Conservation (phyloP, 2,888 invertebrate species). For the Thecocarcelia acutangulata region DNA sequence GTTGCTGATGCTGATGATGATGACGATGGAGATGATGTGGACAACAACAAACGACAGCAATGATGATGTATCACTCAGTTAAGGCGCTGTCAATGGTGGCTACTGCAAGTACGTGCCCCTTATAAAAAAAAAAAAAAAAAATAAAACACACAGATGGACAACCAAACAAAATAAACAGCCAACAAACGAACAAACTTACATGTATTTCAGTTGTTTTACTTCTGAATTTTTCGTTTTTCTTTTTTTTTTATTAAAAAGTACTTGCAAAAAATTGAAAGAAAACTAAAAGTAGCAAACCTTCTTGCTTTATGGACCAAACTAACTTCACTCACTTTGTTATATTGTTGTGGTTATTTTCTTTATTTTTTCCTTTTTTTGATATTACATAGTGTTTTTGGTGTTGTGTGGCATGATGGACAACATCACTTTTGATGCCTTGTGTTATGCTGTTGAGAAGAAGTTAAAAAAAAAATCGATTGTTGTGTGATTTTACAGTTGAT, state of each 20-base stretch:
- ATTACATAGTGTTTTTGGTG: slow-evolving; percentile 65
- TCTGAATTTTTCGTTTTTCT: slow-evolving; percentile 9
- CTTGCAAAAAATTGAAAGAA: slow-evolving; percentile 31
- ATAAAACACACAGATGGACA: slow-evolving; percentile 61
- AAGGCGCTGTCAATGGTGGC: slow-evolving; percentile 65
- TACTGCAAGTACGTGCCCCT: slow-evolving; percentile 67
- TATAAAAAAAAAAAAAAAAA: slow-evolving; percentile 49
- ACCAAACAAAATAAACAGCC: slow-evolving; percentile 53
- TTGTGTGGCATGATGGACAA: slow-evolving; percentile 71
- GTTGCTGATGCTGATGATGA: slow-evolving; percentile 34
- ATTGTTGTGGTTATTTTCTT: slow-evolving; percentile 55
- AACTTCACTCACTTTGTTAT: slow-evolving; percentile 35
- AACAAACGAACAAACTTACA: slow-evolving; percentile 24
- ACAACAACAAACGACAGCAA: slow-evolving; percentile 55
- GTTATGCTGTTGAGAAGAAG: slow-evolving; percentile 48
- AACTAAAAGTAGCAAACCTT: slow-evolving; percentile 37
- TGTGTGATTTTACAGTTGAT: slow-evolving; percentile 72
- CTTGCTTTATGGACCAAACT: slow-evolving; percentile 29
- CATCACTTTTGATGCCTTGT: slow-evolving; percentile 70
- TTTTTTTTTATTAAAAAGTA: slow-evolving; percentile 5
- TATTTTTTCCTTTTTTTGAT: slow-evolving; percentile 19
- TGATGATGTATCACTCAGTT: slow-evolving; percentile 68
- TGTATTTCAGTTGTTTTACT: slow-evolving; percentile 36
- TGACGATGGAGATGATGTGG: slow-evolving; percentile 39
- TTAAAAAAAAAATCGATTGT: slow-evolving; percentile 52